Evolutionary conservation across 1,140 invertebrate species (phyloP).

Genomic region (Caerostris darwini): DNA sequence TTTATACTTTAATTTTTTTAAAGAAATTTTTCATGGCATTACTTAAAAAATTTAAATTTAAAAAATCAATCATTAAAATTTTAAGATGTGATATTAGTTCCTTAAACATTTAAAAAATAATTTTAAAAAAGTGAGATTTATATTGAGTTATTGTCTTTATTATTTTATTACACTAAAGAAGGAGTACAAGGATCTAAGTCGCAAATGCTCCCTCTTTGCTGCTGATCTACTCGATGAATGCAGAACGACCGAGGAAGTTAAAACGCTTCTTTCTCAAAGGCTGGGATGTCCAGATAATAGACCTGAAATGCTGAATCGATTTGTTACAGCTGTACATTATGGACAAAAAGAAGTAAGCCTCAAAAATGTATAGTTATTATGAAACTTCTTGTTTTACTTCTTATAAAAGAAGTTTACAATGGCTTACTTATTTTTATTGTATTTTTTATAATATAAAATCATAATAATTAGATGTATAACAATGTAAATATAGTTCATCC

Average conservation of each 20-base stretch:
- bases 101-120: neutral
- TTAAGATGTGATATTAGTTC: no score
- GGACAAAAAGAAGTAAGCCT: constrained; percentile 92
- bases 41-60: neutral
- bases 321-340: constrained; percentile 94
- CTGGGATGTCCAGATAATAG: constrained; percentile 79
- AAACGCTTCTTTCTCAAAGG: constrained; percentile 86
- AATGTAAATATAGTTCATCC: no score
- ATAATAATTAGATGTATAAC: no score
- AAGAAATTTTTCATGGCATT: no score
- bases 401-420: no score
- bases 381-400: no score
- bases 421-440: no score
- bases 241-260: constrained; percentile 90
- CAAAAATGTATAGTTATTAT: neutral
- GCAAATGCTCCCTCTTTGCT: constrained; percentile 94
- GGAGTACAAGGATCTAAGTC: constrained; percentile 90
- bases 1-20: no score
- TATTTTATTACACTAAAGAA: constrained; percentile 84
- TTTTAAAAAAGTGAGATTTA: neutral
- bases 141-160: neutral
- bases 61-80: neutral
- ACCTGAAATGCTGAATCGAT: constrained; percentile 90
- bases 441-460: no score
- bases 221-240: constrained; percentile 94